phyloP scores from a whole-genome alignment of 2,113 vertebrate genomes.

The Cercocebus atys region DNA sequence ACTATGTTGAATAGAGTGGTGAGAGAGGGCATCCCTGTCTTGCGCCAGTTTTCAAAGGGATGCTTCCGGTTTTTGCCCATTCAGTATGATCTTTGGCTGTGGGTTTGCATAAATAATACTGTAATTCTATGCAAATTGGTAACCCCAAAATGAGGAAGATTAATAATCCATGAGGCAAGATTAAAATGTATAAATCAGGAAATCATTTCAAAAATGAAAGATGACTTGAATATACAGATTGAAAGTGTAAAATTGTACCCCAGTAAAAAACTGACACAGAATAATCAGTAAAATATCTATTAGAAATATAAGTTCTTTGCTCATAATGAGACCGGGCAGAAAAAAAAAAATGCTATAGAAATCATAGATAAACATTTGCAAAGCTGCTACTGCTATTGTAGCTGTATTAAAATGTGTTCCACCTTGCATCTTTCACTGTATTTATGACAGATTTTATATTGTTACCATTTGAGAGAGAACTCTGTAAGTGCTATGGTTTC shows the following conservation, averaged over 20 bases:
- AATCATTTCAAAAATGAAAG: slow-evolving; percentile 28
- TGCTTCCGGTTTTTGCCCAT: too few species aligned
- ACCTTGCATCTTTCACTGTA: slow-evolving; percentile 41
- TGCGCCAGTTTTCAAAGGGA: too few species aligned
- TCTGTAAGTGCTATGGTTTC: not conserved
- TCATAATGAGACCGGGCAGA: not conserved
- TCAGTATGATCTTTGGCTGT: too few species aligned
- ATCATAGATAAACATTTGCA: slow-evolving; percentile 31
- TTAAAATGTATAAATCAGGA: not conserved
- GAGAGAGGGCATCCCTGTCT: too few species aligned
- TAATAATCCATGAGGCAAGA: not conserved
- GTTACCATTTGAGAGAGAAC: not conserved
- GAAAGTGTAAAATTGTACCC: not conserved
- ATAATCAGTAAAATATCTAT: not conserved
- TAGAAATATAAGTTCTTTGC: too few species aligned
- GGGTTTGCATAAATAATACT: too few species aligned
- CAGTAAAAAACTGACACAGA: not conserved
- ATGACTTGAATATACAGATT: not conserved
- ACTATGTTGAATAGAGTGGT: too few species aligned
- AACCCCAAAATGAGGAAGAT: not conserved
- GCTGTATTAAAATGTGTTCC: slow-evolving; percentile 65
- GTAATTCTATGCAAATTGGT: not conserved
- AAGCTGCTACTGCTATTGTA: slow-evolving; percentile 58
- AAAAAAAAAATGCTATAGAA: not conserved
- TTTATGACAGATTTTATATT: slow-evolving; percentile 54